Conservation (phyloP, 2,888 invertebrate genomes). For the Pandemis corylana region DNA sequence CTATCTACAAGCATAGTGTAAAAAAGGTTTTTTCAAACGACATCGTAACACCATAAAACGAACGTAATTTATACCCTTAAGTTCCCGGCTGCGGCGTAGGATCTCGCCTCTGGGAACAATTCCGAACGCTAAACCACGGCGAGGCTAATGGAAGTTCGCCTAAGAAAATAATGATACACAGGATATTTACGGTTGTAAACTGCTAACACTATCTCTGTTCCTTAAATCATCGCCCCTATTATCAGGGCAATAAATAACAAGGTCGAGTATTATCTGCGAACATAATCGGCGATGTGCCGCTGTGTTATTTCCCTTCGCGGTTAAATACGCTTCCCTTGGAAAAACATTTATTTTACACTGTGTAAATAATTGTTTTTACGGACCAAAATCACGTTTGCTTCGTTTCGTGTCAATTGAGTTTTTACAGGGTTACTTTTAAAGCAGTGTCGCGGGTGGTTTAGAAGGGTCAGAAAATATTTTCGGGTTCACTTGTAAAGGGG, state of each 20-base stretch:
- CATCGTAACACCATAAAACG: slow-evolving; percentile 16
- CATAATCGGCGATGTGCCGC: slow-evolving; percentile 76
- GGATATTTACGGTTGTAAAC: slow-evolving; percentile 73
- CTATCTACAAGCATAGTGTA: background rate
- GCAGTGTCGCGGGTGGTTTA: background rate
- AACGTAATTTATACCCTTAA: slow-evolving; percentile 10
- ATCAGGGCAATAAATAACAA: slow-evolving; percentile 75
- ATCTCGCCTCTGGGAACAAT: slow-evolving; percentile 22
- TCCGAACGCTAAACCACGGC: slow-evolving; percentile 8
- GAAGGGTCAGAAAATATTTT: slow-evolving; percentile 2
- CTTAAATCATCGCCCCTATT: slow-evolving; percentile 79
- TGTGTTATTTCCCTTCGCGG: slow-evolving; percentile 72
- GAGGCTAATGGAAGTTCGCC: slow-evolving; percentile 10
- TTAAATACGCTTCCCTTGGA: slow-evolving; percentile 72
- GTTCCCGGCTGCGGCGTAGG: slow-evolving; percentile 1
- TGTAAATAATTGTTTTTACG: slow-evolving; percentile 57
- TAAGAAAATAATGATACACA: slow-evolving; percentile 66
- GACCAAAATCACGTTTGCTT: slow-evolving; percentile 36
- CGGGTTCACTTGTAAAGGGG: background rate
- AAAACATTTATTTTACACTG: slow-evolving; percentile 66
- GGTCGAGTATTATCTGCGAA: slow-evolving; percentile 70
- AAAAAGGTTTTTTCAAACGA: slow-evolving; percentile 14
- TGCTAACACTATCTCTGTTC: slow-evolving; percentile 71
- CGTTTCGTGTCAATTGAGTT: slow-evolving; percentile 24
- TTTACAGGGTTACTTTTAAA: slow-evolving; percentile 16